A percentile compares a stretch with the other conserved stretches of the same genome.
Conservation (phyloP, 1,140 invertebrate species). For the Doryteuthis pealeii region DNA sequence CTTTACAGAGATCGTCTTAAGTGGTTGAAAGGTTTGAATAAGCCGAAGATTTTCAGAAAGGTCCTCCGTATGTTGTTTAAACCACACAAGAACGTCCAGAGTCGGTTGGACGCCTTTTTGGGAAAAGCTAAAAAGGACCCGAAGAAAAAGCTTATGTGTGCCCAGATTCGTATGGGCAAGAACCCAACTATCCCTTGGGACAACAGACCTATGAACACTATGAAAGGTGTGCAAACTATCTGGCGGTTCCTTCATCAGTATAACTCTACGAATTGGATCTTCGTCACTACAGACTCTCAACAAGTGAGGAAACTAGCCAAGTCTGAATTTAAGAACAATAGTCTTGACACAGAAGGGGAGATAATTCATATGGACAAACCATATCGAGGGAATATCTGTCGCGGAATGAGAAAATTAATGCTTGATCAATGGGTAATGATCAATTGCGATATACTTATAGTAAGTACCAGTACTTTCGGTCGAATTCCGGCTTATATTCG, state of each 20-base stretch:
- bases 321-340: constrained; percentile 21
- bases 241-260: constrained; percentile 31
- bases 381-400: not conserved
- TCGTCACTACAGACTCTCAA: constrained; percentile 38
- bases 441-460: not conserved
- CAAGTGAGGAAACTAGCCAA: constrained; percentile 26
- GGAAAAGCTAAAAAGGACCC: constrained; percentile 16
- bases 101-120: not conserved
- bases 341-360: constrained; percentile 30
- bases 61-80: not conserved
- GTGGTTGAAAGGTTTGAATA: not conserved
- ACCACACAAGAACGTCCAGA: not conserved
- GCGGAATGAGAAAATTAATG: not conserved
- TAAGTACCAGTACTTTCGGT: not conserved
- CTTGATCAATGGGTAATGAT: not conserved
- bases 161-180: constrained; percentile 33
- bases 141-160: constrained; percentile 27
- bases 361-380: constrained; percentile 36
- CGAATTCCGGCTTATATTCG: not conserved
- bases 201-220: constrained; percentile 23
- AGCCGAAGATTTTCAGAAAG: not conserved
- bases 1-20: constrained; percentile 19
- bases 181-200: constrained; percentile 34
- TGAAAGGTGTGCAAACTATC: constrained; percentile 23
- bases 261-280: constrained; percentile 18